Evolutionary conservation across 2,888 invertebrate genomes (phyloP).

Genomic region (Microplitis deprimator): DNA sequence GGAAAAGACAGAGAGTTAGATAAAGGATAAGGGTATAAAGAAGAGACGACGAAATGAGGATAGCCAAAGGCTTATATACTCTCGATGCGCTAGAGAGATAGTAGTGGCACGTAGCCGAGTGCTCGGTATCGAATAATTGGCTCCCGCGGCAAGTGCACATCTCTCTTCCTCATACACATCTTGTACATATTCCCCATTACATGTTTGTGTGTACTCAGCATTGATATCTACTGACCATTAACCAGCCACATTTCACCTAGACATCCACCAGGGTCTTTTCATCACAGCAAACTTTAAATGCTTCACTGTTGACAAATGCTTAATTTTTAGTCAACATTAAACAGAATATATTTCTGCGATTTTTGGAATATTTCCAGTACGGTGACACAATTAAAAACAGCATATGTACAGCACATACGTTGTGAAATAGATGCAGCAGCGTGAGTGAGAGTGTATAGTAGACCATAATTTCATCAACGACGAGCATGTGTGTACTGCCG

Average conservation of each 20-base stretch:
- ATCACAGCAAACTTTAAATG: not conserved
- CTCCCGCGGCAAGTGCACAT: conserved; percentile 71
- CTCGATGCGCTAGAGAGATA: conserved; percentile 63
- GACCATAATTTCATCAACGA: conserved; percentile 70
- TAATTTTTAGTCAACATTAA: not conserved
- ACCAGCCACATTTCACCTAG: conserved; percentile 41
- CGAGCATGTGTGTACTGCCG: conserved; percentile 57
- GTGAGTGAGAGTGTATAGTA: conserved; percentile 64
- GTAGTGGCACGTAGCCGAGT: conserved; percentile 52
- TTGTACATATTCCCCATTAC: conserved; percentile 14
- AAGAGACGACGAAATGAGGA: conserved; percentile 54
- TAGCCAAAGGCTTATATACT: conserved; percentile 58
- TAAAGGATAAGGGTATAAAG: conserved; percentile 47
- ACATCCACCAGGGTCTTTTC: conserved; percentile 6
- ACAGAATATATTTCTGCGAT: conserved; percentile 16
- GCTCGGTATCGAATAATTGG: conserved; percentile 71
- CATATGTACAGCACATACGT: conserved; percentile 28
- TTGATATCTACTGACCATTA: conserved; percentile 52
- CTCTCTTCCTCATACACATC: conserved; percentile 54
- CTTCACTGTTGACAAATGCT: not conserved
- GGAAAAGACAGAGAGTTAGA: conserved; percentile 39
- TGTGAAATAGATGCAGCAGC: conserved; percentile 39
- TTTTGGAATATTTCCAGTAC: conserved; percentile 27
- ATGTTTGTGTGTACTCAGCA: conserved; percentile 68
- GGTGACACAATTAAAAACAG: conserved; percentile 26